Conservation (phyloP, 2,888 invertebrate genomes). For the Rutpela maculata region DNA sequence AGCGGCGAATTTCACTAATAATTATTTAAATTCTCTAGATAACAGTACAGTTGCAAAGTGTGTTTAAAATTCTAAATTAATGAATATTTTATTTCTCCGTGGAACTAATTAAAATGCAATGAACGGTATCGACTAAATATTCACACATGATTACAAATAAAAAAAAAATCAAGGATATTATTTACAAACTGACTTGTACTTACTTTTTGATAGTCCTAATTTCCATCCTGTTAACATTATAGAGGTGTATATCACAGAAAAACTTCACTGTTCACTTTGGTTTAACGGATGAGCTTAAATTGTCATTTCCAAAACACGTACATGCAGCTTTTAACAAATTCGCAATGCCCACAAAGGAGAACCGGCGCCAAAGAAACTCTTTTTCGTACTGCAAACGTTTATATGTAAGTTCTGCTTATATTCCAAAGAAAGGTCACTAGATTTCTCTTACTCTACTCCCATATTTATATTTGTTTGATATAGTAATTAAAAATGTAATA, state of each 20-base stretch:
- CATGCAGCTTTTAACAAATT: not conserved
- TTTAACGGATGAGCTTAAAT: conserved; percentile 14
- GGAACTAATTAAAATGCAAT: not conserved
- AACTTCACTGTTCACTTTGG: conserved; percentile 35
- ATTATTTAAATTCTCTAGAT: not conserved
- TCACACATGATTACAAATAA: not conserved
- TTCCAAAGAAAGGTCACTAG: conserved; percentile 40
- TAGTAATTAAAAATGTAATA: conserved; percentile 21
- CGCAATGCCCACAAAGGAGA: not conserved
- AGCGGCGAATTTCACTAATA: no score
- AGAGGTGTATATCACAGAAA: conserved; percentile 35
- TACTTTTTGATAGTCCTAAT: conserved; percentile 26
- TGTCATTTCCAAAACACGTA: conserved; percentile 26
- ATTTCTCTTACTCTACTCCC: conserved; percentile 35
- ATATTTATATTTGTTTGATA: conserved; percentile 18
- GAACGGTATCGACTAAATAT: not conserved
- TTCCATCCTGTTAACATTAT: conserved; percentile 39
- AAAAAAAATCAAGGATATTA: not conserved
- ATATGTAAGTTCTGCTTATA: conserved; percentile 40
- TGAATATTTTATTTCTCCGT: not conserved
- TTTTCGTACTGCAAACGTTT: conserved; percentile 28
- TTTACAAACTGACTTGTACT: conserved; percentile 11
- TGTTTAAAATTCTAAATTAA: no score
- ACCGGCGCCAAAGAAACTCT: conserved; percentile 24
- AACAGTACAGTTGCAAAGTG: not conserved